Base-by-base conservation (phyloP, 2,113 vertebrate genomes). In the Myrmophylax atrothorax region DNA sequence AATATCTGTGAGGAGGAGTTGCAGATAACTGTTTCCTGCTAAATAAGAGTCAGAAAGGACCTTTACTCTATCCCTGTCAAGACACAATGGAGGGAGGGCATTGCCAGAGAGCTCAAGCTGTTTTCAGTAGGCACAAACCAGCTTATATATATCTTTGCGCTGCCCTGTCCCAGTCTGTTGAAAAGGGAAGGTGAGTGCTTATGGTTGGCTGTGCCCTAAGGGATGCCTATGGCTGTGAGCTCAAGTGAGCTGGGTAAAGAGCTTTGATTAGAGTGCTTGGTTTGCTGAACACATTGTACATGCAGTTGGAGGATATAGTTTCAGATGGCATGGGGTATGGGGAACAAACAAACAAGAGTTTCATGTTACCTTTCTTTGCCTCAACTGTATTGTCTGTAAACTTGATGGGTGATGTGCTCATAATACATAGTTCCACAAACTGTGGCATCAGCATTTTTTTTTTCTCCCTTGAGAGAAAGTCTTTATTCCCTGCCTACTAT, bases 1-100 rank as follows among this genome's bases (percentile, higher is more conserved):
- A 95, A 87, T 93, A 94, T 50, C 84, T 72, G 89, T 10, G 93
- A 95, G 96, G 94, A 95, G 86, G 87, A 58, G 70, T 46, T 94
- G 77, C 63, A 89, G 93, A 76, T 94, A 84, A 4, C 74, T 55
- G 59, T 87, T 96, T 96, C 95, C 94, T 90, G 70, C 67, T 82
- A 91, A 95, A 90, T 66, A 76, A 55, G 58, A 90, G 82, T 31
- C 1, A 46, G 88, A 91, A 79, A 64, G 70, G 90, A 94, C 82
- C 87, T 97, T 95, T 96, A 90, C 87, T 96, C 85, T 28, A 77
- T 91, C 78, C 59, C 29, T 42, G 49, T 49, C 50, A 85, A 50
- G 84, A 80, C 78, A 91, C 89, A 95, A 79, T 96, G 87, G 55
- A 94, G 94, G 84, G 84, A 89, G 74, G 70, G 60, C 81, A 89